Evolutionary conservation across 2,113 vertebrate genomes (phyloP).

Genomic region (Brachypteracias leptosomus): DNA sequence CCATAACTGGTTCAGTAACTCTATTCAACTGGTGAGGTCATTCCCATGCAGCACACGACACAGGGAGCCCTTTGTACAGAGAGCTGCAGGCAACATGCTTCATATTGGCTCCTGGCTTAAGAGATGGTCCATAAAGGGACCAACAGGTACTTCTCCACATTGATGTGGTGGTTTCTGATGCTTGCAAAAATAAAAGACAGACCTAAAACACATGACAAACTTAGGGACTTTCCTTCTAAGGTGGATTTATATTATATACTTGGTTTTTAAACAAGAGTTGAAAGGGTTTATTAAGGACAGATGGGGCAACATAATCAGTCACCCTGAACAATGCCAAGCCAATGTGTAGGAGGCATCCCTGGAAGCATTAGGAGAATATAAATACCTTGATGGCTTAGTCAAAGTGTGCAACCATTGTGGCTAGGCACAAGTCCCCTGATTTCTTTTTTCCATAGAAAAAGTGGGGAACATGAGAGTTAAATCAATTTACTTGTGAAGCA

Average conservation of each 20-base stretch:
- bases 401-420: neutral
- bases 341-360: neutral
- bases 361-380: neutral
- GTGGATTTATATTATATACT: neutral
- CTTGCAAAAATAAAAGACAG: neutral
- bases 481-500: neutral
- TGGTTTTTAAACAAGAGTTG: neutral
- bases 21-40: conserved; percentile 6
- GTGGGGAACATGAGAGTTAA: neutral
- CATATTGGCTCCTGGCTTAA: neutral
- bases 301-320: neutral
- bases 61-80: conserved; percentile 1
- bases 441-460: neutral
- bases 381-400: neutral
- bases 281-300: neutral
- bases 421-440: neutral
- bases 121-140: neutral
- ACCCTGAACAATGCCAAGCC: neutral
- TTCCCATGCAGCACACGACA: conserved; percentile 5
- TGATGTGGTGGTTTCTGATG: neutral
- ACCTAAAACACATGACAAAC: neutral
- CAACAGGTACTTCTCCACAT: neutral
- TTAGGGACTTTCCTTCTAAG: neutral
- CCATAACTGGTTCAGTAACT: conserved; percentile 36
- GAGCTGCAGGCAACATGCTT: conserved; percentile 20